Base-by-base conservation (phyloP, 2,888 invertebrate genomes). In the Diarsia mendica region DNA sequence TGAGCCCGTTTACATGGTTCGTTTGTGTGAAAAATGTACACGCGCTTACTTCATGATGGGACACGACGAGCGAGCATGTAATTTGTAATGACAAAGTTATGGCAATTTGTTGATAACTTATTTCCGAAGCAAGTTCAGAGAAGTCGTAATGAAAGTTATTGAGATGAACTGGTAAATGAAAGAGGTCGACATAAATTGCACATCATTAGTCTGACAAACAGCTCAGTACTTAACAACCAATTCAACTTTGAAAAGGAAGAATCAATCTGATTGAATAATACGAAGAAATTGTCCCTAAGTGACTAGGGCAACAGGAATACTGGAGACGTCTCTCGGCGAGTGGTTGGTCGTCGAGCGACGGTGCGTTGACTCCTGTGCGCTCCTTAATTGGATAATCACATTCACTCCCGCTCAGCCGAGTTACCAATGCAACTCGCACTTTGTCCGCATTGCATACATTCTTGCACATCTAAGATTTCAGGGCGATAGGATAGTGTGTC, bases 331-430 rank as follows among this genome's bases (percentile, higher is more conserved):
- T 73, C 81, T 77, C 60, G 15, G 74, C 67, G 75, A 81, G 68
- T 73, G 68, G 73, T 23, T 48, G 61, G 76, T 67, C 75, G 76
- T 68, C 80, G 80, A n/a, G 68, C 79, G 61, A 74, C 86, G 85
- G 90, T 86, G 74, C 88, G 82, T 87, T 88, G 87, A 84, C 85
- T 88, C 88, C 86, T 69, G 79, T 71, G 46, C 82, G 71, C 81
- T 85, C 92, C 89, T 89, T 91, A 90, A 92, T 90, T 90, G 92
- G 91, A 89, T 90, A 91, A 91, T 90, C 87, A 84, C 86, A 87
- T 88, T 85, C 89, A 83, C 73, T 85, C 84, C 82, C 79, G 77
- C 74, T 71, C 69, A 60, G 70, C 68, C 75, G 76, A 82, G 80
- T 70, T 85, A 85, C 86, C 75, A 84, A 67, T 82, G 83, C 76